Conservation (phyloP, 1,140 invertebrate genomes). For the Brachionus calyciflorus region DNA sequence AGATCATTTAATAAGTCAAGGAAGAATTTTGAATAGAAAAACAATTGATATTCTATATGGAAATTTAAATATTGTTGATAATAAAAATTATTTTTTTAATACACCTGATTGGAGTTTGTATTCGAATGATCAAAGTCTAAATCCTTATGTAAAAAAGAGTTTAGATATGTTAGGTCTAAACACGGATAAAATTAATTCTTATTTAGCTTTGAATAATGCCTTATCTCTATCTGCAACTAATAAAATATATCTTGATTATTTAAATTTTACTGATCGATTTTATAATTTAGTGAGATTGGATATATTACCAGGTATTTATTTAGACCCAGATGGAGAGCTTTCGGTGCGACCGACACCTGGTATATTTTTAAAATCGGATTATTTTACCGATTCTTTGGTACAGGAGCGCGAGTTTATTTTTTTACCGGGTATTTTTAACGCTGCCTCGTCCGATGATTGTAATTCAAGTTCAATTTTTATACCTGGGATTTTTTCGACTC, state of each 20-base stretch:
- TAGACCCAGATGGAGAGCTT: constrained; percentile 25
- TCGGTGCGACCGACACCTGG: constrained; percentile 35
- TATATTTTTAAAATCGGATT: constrained; percentile 21
- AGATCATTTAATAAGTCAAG: background rate
- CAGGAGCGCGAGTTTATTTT: constrained; percentile 10
- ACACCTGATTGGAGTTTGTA: constrained; percentile 3
- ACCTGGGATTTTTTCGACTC: background rate
- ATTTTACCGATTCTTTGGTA: background rate
- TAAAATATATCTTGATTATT: constrained; percentile 3
- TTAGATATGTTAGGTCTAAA: background rate
- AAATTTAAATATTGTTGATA: background rate
- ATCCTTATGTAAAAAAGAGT: background rate
- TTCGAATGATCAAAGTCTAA: constrained; percentile 1
- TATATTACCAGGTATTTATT: constrained; percentile 35
- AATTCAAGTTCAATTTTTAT: background rate
- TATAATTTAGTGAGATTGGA: constrained; percentile 44
- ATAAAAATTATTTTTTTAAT: constrained; percentile 10
- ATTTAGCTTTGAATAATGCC: background rate
- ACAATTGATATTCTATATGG: background rate
- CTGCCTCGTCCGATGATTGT: background rate
- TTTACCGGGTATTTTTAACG: constrained; percentile 34
- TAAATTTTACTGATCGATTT: background rate
- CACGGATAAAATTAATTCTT: background rate
- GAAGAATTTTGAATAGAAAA: constrained; percentile 1
- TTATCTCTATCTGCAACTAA: background rate